Conservation (phyloP, 2,888 invertebrate species). For the Leistus spinibarbis region DNA sequence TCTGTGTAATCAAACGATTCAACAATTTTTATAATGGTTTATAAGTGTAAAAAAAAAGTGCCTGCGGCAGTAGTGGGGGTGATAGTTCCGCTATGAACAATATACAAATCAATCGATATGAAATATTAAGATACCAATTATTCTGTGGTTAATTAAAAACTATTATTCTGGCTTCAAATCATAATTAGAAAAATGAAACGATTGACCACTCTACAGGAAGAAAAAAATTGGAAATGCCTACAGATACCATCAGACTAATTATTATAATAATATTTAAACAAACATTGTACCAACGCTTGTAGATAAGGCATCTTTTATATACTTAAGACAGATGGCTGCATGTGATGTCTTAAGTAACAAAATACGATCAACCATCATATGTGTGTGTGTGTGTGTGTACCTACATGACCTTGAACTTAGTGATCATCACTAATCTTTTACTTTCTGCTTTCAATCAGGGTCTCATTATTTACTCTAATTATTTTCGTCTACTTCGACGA, state of each 20-base stretch:
- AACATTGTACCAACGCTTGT: constrained; percentile 15
- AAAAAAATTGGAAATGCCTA: not conserved
- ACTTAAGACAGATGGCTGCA: constrained; percentile 30
- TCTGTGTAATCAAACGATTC: too few species aligned
- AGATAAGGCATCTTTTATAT: constrained; percentile 33
- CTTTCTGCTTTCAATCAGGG: too few species aligned
- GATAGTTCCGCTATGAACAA: too few species aligned
- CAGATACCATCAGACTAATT: constrained; percentile 35
- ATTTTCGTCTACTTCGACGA: too few species aligned
- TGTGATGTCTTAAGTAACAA: constrained; percentile 34
- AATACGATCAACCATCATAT: constrained; percentile 17
- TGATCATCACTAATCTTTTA: too few species aligned
- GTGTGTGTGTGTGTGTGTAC: constrained; percentile 10
- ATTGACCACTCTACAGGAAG: not conserved
- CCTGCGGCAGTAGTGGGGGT: too few species aligned
- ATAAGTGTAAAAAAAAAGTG: too few species aligned
- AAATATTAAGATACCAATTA: not conserved
- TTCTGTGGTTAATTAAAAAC: not conserved
- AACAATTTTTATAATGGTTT: too few species aligned
- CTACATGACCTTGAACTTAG: constrained; percentile 29
- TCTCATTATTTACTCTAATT: too few species aligned
- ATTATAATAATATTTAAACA: constrained; percentile 39
- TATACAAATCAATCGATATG: too few species aligned
- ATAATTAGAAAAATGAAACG: not conserved
- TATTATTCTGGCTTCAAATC: not conserved